Evolutionary conservation across 2,113 vertebrate genomes (phyloP), one percentile per base, ranked within the genome.

Genomic region (Anser brachyrhynchus): DNA sequence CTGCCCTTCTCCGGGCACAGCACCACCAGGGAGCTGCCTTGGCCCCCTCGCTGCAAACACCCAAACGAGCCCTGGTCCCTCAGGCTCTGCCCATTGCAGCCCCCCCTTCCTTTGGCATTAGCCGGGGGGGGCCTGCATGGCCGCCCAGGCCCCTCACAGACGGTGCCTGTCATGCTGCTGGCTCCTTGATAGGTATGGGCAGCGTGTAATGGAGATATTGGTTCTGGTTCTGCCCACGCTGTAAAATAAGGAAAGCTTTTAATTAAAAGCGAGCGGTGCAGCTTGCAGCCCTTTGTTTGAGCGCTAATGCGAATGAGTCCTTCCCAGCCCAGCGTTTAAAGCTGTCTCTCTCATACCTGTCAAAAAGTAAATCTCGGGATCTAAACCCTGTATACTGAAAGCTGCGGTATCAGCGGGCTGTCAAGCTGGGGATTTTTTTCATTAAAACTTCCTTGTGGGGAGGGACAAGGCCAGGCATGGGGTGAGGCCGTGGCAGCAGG

Each of bases 301-400:
- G 77, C 10, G 3, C 61, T 83, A 55, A 87, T 21, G 72, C 1
- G 13, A 90, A 54, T 20, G 37, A 67, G 82, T 59, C 39, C 87
- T 81, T 94, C 70, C 85, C 94, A 95, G 71, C 87, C 90, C 85
- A 77, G 57, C 80, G 18, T 87, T 95, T 92, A 80, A 18, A 85
- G 76, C 74, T 92, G 88, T 80, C 80, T 94, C 73, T 78, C 92
- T 78, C 71, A 19, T 64, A 84, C 83, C 93, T 94, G 85, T 94
- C 92, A 93, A 61, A 87, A 93, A 84, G 66, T 64, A 92, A 93
- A 89, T 79, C 95, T 95, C 82, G 6, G 67, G 52, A 88, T 92
- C 84, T 87, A 85, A 90, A 90, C 74, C 29, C 16, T 80, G 86
- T 52, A 69, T 89, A 87, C 96, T 94, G 90, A 93, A 96, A 96